Evolutionary conservation across 2,888 invertebrate genomes (phyloP), one percentile per base, ranked within the genome.

Genomic region (Xanthia togata): DNA sequence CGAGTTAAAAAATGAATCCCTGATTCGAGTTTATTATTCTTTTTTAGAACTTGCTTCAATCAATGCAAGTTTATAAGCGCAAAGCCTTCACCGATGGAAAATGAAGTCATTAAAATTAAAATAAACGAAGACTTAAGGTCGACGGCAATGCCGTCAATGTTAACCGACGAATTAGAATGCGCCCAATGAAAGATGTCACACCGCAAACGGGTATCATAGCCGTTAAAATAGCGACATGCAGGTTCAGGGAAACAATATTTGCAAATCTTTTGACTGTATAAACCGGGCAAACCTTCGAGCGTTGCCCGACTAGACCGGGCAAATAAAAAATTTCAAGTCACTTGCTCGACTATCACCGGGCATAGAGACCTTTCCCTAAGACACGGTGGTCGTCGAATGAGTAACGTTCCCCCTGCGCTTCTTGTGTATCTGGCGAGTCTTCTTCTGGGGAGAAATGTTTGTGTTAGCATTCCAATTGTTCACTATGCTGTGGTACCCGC

Each of bases 401-500:
- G 47, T 71, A 73, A 67, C n/a, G 69, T 83, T 38, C 83, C 71
- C 47, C 79, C 60, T 41, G 79, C 57, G 38, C 74, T 50, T 67
- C 81, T 73, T 60, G 77, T 53, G 65, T 73, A 82, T 82, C 78
- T 70, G 73, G 53, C 53, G 47, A 69, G 82, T 74, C 71, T 82
- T 69, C 74, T 74, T 82, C 82, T 83, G 82, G 65, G 79, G 83
- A 82, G 69, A 83, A 83, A 82, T 83, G 31, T 82, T 41, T 62
- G 69, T 64, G 71, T 82, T 74, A 82, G 73, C 74, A 64, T 82
- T 82, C 70, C 50, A 69, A 70, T 73, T 81, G 74, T 79, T 77
- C 23, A 70, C 23, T 70, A 53, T 26, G n/a, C 64, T 76, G 38
- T 63, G 44, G 70, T 38, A n/a, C 60, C 17, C 53, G 20, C 23